Percentiles rank a stretch among this genome's conserved stretches.
phyloP scores from a whole-genome alignment of 1,140 invertebrate genomes.

The Trichonephila clavipes region DNA sequence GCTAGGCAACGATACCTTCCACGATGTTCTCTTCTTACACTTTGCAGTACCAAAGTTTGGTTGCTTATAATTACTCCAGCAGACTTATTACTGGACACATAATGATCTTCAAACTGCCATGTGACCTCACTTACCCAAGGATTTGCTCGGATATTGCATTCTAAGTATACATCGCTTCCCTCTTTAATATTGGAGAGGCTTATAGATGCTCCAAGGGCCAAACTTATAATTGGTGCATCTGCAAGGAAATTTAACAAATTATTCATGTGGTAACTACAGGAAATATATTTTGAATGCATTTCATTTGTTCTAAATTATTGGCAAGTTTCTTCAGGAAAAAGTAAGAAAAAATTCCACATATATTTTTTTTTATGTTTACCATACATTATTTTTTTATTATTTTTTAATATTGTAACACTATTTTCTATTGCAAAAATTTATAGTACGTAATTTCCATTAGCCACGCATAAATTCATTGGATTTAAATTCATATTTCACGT shows the following conservation, averaged over 20 bases:
- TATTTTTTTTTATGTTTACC: too few relatives aligned
- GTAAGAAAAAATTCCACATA: too few relatives aligned
- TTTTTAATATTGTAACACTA: too few relatives aligned
- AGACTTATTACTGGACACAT: conserved; percentile 63
- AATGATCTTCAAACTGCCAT: conserved; percentile 88
- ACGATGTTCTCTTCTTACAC: conserved; percentile 78
- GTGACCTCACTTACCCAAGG: conserved; percentile 89
- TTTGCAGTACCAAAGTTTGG: conserved; percentile 78
- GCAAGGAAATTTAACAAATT: neutral
- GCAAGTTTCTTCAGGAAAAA: too few relatives aligned
- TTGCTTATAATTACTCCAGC: conserved; percentile 78
- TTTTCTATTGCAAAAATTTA: too few relatives aligned
- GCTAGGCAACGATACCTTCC: conserved; percentile 90
- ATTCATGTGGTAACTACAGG: too few relatives aligned
- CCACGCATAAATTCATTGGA: too few relatives aligned
- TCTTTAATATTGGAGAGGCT: conserved; percentile 88
- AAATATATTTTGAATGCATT: too few relatives aligned
- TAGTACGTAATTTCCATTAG: too few relatives aligned
- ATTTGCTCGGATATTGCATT: conserved; percentile 94
- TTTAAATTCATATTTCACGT: too few relatives aligned
- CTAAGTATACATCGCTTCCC: conserved; percentile 93
- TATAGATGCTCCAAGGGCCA: conserved; percentile 81
- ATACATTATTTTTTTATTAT: too few relatives aligned
- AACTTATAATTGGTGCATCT: conserved; percentile 78
- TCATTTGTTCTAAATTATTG: too few relatives aligned